A percentile compares a stretch with the other conserved stretches of the same genome.
Evolutionary conservation across 2,888 invertebrate species (phyloP).

Genomic region (Agrilus mali): DNA sequence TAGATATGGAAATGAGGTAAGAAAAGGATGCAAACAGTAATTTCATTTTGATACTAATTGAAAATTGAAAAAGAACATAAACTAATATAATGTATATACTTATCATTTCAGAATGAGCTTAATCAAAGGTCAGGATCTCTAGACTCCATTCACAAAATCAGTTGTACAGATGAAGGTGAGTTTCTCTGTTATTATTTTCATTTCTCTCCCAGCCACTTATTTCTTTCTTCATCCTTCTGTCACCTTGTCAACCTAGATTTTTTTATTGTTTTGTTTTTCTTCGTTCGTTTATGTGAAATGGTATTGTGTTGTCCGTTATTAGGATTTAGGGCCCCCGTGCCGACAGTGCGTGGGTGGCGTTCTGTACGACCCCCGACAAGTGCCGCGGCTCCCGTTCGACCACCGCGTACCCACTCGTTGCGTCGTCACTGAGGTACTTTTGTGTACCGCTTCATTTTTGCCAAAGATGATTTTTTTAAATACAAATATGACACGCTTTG

Average conservation of each 20-base stretch:
- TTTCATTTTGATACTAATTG: no score
- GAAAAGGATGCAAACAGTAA: neutral
- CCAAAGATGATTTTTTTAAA: neutral
- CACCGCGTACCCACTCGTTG: conserved; percentile 37
- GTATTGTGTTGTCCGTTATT: conserved; percentile 15
- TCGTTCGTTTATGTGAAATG: conserved; percentile 7
- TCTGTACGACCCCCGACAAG: conserved; percentile 43
- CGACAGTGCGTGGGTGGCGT: conserved; percentile 38
- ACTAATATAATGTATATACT: conserved; percentile 4
- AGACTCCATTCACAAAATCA: conserved; percentile 29
- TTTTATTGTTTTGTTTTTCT: conserved; percentile 1
- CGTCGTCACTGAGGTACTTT: conserved; percentile 12
- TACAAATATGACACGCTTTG: neutral
- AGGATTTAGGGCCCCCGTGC: conserved; percentile 26
- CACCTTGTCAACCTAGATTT: no score
- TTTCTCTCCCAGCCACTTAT: no score
- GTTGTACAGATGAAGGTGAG: conserved; percentile 28
- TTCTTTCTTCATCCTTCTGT: no score
- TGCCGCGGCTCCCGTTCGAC: conserved; percentile 38
- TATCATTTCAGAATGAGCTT: conserved; percentile 24
- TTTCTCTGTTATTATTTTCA: neutral
- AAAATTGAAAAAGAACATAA: no score
- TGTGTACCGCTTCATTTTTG: conserved; percentile 7
- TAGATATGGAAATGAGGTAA: conserved; percentile 32
- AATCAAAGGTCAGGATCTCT: conserved; percentile 27